Evolutionary conservation across 92 coral and sea anemone genomes (phyloP).

Genomic region (Phymanthus crucifer): DNA sequence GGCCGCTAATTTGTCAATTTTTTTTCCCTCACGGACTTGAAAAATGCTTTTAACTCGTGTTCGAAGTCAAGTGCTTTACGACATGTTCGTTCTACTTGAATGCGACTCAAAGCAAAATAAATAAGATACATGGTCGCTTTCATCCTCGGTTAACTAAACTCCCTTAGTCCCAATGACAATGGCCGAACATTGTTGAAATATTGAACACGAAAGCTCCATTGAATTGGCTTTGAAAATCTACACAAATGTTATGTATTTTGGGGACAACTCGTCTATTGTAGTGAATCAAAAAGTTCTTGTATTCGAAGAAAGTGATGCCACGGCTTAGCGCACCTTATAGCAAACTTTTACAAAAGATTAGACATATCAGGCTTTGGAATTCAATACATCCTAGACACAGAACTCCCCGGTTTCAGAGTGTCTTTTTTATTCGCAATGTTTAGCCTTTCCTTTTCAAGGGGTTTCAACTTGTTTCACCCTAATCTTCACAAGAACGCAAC

Average conservation of each 20-base stretch:
- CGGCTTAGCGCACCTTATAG: conserved; percentile 71
- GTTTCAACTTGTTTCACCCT: not conserved
- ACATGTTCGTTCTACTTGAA: conserved; percentile 19
- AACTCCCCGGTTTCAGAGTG: conserved; percentile 11
- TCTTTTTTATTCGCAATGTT: conserved; percentile 5
- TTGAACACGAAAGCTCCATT: conserved; percentile 78
- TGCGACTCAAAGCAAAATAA: conserved; percentile 13
- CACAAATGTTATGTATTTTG: conserved; percentile 73
- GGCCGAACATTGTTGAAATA: conserved; percentile 59
- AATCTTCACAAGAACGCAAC: not conserved
- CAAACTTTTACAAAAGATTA: conserved; percentile 67
- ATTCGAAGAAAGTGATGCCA: conserved; percentile 66
- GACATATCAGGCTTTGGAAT: conserved; percentile 75
- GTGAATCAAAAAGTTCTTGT: conserved; percentile 69
- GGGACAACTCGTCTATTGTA: conserved; percentile 78
- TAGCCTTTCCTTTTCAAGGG: not conserved
- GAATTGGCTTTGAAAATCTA: conserved; percentile 72
- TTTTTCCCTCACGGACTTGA: not conserved
- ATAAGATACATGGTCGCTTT: not conserved
- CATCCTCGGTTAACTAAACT: conserved; percentile 31
- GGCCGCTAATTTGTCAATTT: not conserved
- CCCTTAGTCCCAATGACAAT: conserved; percentile 59
- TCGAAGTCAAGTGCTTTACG: not conserved
- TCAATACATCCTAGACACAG: conserved; percentile 74
- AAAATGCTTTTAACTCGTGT: not conserved